Evolutionary conservation across 2,113 vertebrate genomes (phyloP), one percentile per base, ranked within the genome.

Genomic region (Danio rerio): DNA sequence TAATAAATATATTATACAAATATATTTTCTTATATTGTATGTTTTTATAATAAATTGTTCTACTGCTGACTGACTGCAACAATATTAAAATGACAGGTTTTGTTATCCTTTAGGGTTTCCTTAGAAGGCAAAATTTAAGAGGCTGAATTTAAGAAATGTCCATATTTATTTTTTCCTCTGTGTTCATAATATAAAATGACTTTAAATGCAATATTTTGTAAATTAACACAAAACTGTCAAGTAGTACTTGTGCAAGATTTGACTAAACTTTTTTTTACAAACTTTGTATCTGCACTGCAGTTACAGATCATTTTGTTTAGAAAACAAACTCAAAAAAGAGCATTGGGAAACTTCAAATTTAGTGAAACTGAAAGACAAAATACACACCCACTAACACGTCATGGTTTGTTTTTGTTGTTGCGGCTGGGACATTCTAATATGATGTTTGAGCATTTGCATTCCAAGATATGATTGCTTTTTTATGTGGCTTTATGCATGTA

Each of bases 321-420:
- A 61, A 43, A 76, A 61, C 56, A 47, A n/a, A 75, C 11, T 42
- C 55, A 40, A 75, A 58, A 16, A n/a, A 45, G 55, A 59, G n/a
- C 73, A 47, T 76, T 18, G 42, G 43, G 42, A 71, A 71, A 15
- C 50, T 71, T 52, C 8, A 70, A 50, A 47, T 50, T 9, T 50
- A 53, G 43, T 20, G 58, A 81, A 9, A 62, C 15, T 5, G 9
- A 15, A 9, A 21, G 70, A 63, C 40, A 45, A 52, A 11, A 31
- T 53, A 52, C 75, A 71, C 65, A 56, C 75, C 58, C 49, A 53
- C 56, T 40, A 13, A 47, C 49, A 76, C 62, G 31, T 56, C 18
- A 55, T 12, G 61, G 16, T 59, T n/a, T n/a, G n/a, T n/a, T n/a
- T n/a, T n/a, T n/a, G n/a, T n/a, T n/a, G n/a, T n/a, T n/a, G n/a